Evolutionary conservation across 2,888 invertebrate genomes (phyloP).

Genomic region (Beris chalybata): DNA sequence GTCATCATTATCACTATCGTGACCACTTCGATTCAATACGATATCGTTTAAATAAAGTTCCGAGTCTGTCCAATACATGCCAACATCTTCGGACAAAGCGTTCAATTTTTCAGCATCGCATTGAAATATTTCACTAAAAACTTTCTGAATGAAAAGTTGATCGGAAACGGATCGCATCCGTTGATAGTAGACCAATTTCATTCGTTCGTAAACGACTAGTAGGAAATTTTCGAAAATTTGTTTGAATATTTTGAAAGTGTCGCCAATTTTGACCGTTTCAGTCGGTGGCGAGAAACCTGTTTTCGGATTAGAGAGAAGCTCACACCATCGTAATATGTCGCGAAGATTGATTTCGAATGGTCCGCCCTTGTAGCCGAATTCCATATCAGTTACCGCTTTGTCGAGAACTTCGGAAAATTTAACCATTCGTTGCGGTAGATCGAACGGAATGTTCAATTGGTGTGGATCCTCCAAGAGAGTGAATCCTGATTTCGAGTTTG

Average conservation of each 20-base stretch:
- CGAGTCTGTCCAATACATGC: conserved; percentile 63
- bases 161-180: conserved; percentile 83
- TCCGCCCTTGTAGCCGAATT: conserved; percentile 80
- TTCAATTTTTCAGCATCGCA: conserved; percentile 52
- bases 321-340: conserved; percentile 93
- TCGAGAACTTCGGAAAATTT: conserved; percentile 73
- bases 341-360: conserved; percentile 98
- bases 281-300: conserved; percentile 50
- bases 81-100: conserved; percentile 58
- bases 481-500: not conserved
- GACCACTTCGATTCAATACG: conserved; percentile 54
- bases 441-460: conserved; percentile 50
- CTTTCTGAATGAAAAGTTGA: conserved; percentile 66
- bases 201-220: conserved; percentile 52
- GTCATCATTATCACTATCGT: conserved; percentile 42
- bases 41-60: conserved; percentile 70
- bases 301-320: conserved; percentile 62
- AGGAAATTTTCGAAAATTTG: conserved; percentile 46
- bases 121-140: conserved; percentile 59
- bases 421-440: conserved; percentile 72
- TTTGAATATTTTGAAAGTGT: conserved; percentile 33
- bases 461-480: not conserved
- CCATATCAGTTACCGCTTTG: conserved; percentile 64
- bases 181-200: conserved; percentile 81
- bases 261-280: conserved; percentile 44